phyloP scores from a whole-genome alignment of 2,113 vertebrate species.

The Solenodon paradoxus region DNA sequence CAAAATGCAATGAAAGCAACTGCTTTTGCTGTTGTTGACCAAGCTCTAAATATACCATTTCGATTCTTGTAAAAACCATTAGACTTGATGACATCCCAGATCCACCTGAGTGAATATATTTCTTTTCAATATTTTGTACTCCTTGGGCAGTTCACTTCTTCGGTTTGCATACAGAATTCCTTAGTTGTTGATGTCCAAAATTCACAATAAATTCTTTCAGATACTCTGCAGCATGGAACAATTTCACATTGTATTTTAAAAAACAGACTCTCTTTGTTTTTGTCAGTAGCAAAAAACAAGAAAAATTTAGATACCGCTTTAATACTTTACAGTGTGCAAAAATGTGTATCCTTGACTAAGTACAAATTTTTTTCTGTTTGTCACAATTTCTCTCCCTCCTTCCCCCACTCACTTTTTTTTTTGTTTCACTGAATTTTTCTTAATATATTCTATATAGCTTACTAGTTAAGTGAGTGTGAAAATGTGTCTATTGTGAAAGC shows the following conservation, averaged over 20 bases:
- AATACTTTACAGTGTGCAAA: not conserved
- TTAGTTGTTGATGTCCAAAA: conserved; percentile 7
- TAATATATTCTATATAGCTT: not conserved
- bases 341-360: not conserved
- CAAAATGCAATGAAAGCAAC: not conserved
- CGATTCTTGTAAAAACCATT: not conserved
- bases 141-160: not conserved
- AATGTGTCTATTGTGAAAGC: not conserved
- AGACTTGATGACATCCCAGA: not conserved
- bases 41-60: not conserved
- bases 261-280: conserved; percentile 67
- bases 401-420: not conserved
- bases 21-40: not conserved
- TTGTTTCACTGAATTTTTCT: not conserved
- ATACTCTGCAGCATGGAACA: conserved; percentile 33
- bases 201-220: conserved; percentile 50
- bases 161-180: conserved; percentile 24
- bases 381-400: not conserved
- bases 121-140: conserved; percentile 28
- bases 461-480: not conserved
- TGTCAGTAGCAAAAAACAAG: conserved; percentile 23
- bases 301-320: conserved; percentile 17
- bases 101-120: not conserved
- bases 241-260: conserved; percentile 46
- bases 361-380: not conserved